Conservation (phyloP, 2,888 invertebrate species). For the Orgyia antiqua region DNA sequence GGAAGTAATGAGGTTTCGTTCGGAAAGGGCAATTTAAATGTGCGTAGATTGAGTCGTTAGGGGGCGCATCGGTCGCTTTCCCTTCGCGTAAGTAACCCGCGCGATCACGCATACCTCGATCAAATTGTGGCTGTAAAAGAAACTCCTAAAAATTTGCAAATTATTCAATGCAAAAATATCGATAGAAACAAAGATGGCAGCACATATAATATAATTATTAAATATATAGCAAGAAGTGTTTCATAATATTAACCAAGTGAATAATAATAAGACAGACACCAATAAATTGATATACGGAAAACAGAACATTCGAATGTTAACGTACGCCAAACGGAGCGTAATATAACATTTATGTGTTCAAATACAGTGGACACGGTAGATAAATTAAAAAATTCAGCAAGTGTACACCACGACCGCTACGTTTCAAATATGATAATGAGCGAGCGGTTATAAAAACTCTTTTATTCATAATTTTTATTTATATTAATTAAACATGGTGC, state of each 20-base stretch:
- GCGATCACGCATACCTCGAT: constrained; percentile 34
- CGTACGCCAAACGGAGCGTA: constrained; percentile 44
- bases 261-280: constrained; percentile 8
- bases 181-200: not conserved
- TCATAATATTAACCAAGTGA: not conserved
- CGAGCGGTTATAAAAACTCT: constrained; percentile 42
- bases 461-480: constrained; percentile 58
- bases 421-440: constrained; percentile 52
- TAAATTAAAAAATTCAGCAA: constrained; percentile 51
- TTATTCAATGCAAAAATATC: not conserved
- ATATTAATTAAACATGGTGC: constrained; percentile 63
- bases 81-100: constrained; percentile 28
- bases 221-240: not conserved
- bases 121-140: constrained; percentile 32
- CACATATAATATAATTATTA: not conserved
- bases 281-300: constrained; percentile 27
- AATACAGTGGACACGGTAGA: constrained; percentile 57
- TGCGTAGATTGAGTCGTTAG: constrained; percentile 74
- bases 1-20: constrained; percentile 77
- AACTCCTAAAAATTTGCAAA: constrained; percentile 18
- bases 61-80: constrained; percentile 48
- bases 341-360: constrained; percentile 38
- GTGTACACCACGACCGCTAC: constrained; percentile 38
- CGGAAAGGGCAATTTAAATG: constrained; percentile 76
- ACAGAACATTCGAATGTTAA: constrained; percentile 26